Evolutionary conservation across 2,113 vertebrate species (phyloP).

Genomic region (Choloepus hoffmanni): DNA sequence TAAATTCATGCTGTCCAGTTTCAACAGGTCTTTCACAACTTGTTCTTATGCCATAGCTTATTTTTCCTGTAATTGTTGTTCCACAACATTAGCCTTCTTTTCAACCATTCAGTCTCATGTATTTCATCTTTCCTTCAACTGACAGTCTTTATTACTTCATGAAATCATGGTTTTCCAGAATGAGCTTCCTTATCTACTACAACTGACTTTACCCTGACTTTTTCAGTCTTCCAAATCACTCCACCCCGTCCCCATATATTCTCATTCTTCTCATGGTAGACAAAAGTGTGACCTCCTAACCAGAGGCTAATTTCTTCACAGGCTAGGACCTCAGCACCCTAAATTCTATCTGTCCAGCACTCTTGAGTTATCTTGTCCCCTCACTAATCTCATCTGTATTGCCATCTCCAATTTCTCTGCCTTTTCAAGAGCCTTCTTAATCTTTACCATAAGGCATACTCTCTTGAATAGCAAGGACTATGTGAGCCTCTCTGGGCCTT

Average conservation of each 20-base stretch:
- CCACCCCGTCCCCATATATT: background rate
- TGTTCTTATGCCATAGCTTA: background rate
- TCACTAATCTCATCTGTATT: background rate
- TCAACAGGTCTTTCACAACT: background rate
- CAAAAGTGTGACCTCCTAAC: background rate
- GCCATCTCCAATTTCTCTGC: background rate
- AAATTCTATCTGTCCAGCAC: background rate
- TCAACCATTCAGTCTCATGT: background rate
- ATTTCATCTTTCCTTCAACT: conserved; percentile 9
- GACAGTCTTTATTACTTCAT: background rate
- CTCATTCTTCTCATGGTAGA: background rate
- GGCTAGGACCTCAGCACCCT: background rate
- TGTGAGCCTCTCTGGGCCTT: background rate
- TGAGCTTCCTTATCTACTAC: background rate
- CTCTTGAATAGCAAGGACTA: background rate
- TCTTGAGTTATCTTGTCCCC: background rate
- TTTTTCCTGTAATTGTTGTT: background rate
- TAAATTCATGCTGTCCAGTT: background rate
- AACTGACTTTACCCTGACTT: background rate
- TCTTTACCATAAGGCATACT: background rate
- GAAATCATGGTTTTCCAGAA: background rate
- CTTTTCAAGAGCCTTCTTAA: conserved; percentile 14
- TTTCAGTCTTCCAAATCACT: background rate
- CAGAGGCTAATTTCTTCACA: background rate
- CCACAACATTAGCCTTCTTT: background rate